phyloP scores from a whole-genome alignment of 2,888 invertebrate genomes.

The Lysandra coridon region DNA sequence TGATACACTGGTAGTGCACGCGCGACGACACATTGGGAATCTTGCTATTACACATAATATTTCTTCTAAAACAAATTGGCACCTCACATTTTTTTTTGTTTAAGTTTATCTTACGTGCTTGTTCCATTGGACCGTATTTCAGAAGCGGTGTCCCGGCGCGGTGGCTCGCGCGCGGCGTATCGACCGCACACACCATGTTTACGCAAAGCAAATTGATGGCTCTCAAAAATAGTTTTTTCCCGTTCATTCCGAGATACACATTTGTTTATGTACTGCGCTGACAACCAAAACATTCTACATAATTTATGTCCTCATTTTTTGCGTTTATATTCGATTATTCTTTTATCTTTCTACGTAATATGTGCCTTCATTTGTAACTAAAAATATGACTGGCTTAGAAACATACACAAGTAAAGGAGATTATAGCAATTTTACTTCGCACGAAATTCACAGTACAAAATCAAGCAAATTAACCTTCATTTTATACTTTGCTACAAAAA shows the following conservation, averaged over 20 bases:
- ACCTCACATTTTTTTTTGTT: no score
- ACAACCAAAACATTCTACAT: neutral
- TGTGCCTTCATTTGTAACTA: no score
- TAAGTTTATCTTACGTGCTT: neutral
- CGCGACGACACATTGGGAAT: no score
- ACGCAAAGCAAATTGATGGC: slow-evolving; percentile 23
- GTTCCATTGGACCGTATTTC: neutral
- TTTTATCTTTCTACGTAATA: neutral
- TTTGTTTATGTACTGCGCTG: neutral
- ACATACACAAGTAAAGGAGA: neutral
- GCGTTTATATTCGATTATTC: neutral
- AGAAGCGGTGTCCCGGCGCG: no score
- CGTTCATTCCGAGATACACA: neutral
- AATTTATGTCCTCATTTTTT: neutral
- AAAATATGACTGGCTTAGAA: neutral
- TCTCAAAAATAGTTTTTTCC: slow-evolving; percentile 8
- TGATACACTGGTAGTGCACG: neutral
- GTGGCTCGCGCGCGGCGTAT: neutral
- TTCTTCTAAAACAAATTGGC: no score
- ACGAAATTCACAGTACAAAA: neutral
- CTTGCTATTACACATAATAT: no score
- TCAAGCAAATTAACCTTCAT: neutral
- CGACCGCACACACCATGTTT: slow-evolving; percentile 18
- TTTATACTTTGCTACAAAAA: neutral
- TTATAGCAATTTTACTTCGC: neutral